phyloP scores from a whole-genome alignment of 2,888 invertebrate species.

The Glaucopsyche alexis region DNA sequence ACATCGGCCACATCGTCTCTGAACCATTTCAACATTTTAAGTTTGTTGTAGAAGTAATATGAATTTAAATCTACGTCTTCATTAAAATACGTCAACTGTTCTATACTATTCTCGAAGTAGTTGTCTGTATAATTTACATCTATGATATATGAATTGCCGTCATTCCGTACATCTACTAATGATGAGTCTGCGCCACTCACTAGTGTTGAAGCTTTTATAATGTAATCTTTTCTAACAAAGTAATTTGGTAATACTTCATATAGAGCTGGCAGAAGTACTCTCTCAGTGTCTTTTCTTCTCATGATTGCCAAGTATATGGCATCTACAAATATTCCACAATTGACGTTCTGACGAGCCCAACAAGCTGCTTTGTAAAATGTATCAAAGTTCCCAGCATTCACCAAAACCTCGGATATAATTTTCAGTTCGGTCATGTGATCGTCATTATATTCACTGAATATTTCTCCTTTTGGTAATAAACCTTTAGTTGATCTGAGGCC shows the following conservation, averaged over 20 bases:
- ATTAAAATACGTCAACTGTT: conserved; percentile 84
- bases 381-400: conserved; percentile 78
- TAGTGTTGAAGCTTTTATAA: conserved; percentile 67
- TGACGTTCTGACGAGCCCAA: conserved; percentile 81
- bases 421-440: conserved; percentile 58
- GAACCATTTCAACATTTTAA: conserved; percentile 80
- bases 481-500: conserved; percentile 51
- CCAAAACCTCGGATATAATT: conserved; percentile 71
- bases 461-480: conserved; percentile 59
- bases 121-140: conserved; percentile 66
- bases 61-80: conserved; percentile 85
- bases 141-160: conserved; percentile 63
- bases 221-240: conserved; percentile 81
- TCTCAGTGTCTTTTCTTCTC: conserved; percentile 79
- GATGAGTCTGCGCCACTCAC: conserved; percentile 53
- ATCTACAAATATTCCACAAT: conserved; percentile 83
- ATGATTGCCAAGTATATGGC: conserved; percentile 79
- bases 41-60: conserved; percentile 80
- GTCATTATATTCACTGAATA: conserved; percentile 63
- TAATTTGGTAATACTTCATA: conserved; percentile 85
- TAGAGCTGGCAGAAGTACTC: conserved; percentile 81
- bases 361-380: conserved; percentile 79
- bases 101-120: conserved; percentile 66
- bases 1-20: conserved; percentile 47
- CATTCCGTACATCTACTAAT: conserved; percentile 53